Evolutionary conservation across 2,797 vertebrate genomes (phyloP), one percentile per base, ranked within the genome.

Genomic region (Ctenochaetus hawaiiensis): DNA sequence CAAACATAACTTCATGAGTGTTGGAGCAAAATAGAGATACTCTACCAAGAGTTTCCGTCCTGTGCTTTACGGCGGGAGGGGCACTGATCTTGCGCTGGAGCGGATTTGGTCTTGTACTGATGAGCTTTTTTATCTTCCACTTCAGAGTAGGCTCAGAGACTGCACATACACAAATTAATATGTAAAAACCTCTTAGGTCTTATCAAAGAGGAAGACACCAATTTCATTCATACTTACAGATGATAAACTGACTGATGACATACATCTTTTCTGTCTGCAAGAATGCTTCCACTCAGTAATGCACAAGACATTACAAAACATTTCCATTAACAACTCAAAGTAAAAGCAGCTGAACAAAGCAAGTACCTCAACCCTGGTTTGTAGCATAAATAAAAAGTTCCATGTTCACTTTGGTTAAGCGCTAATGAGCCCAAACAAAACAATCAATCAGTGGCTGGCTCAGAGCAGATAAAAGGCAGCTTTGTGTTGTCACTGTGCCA

Each of bases 131-230:
- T 80, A 95, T 91, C 86, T 96, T 96, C 83, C 94, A 92, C 92
- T 98, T 98, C 88, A 97, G 93, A 88, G 96, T 97, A 84, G 97
- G 97, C 91, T 98, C 97, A 2, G 97, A 98, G 0, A 95, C 97
- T 98, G 87, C 0, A 16, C 11, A 84, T 64, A 66, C 13, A 83
- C 44, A 74, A 39, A 78, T 62, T 12, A 61, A 71, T 14, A 65
- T 0, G 52, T 34, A n/a, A 67, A 77, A 47, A 43, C 5, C 2
- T 11, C 16, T 1, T 13, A 22, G 1, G 6, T 54, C 6, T 51
- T 41, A 66, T 26, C n/a, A 45, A 75, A 60, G 54, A 2, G 20
- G 67, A 30, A 67, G 4, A 53, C 16, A 41, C 2, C 20, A 22
- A 41, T 7, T 47, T 5, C 30, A 49, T n/a, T 64, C 6, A 72